These are phyloP conservation scores for Athene cunicularia DNA, from an alignment of 2,113 vertebrate species.

Conservation along the genomic window DNA sequence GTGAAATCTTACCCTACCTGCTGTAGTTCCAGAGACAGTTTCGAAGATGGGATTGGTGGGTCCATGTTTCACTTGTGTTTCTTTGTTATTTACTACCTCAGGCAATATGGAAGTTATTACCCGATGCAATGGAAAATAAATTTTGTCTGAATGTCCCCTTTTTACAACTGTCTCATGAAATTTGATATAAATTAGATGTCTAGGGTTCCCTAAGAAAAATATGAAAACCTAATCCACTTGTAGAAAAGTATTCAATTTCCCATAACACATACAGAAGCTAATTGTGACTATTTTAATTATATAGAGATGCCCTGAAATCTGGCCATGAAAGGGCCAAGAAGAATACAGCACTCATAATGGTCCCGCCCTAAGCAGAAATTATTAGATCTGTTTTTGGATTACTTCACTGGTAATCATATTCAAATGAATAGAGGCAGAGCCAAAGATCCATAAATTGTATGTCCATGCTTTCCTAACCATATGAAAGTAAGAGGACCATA, in stretches of 20 bases:
- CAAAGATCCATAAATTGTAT: not conserved
- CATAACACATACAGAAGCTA: not conserved
- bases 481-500: not conserved
- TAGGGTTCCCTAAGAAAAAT: not conserved
- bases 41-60: not conserved
- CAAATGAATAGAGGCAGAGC: not conserved
- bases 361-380: not conserved
- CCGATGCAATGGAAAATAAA: not conserved
- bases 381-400: not conserved
- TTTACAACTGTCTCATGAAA: not conserved
- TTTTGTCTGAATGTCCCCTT: not conserved
- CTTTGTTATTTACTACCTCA: not conserved
- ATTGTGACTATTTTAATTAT: not conserved
- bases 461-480: not conserved
- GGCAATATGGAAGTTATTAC: not conserved
- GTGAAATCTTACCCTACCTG: not conserved
- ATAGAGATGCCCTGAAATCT: not conserved
- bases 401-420: not conserved
- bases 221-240: not conserved
- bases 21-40: not conserved
- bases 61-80: not conserved
- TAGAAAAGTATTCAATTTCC: not conserved
- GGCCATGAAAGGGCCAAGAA: not conserved
- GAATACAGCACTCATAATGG: not conserved
- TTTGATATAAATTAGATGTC: not conserved